Evolutionary conservation across 2,797 vertebrate genomes (phyloP).

Genomic region (Pitangus sulphuratus): DNA sequence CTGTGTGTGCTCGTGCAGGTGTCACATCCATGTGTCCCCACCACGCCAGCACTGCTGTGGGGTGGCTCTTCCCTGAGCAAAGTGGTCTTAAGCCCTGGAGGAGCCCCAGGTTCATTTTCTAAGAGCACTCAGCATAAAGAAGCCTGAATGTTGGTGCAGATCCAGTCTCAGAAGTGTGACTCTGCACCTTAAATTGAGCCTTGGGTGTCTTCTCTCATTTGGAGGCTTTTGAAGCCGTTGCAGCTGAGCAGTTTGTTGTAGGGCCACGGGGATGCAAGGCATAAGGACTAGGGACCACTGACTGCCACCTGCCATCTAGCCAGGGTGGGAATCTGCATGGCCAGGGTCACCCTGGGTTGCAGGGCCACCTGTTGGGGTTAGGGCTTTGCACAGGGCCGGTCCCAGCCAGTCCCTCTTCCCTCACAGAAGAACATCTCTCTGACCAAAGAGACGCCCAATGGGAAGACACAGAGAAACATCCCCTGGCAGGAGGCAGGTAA

Average conservation of each 20-base stretch:
- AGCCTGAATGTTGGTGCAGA: neutral
- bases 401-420: constrained; percentile 9
- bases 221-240: neutral
- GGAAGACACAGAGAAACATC: constrained; percentile 84
- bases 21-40: fast-evolving
- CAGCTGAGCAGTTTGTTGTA: neutral
- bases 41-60: neutral
- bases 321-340: neutral
- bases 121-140: neutral
- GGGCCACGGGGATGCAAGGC: neutral
- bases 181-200: neutral
- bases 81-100: neutral
- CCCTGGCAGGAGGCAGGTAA: constrained; percentile 91
- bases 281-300: neutral
- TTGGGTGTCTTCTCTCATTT: neutral
- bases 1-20: fast-evolving
- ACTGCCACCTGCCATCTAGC: neutral
- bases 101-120: neutral
- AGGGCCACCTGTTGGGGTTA: neutral
- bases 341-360: neutral
- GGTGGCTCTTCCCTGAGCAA: neutral
- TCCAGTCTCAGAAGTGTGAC: neutral
- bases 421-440: constrained; percentile 81
- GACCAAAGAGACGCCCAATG: constrained; percentile 78
- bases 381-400: neutral